Evolutionary conservation across 2,888 invertebrate genomes (phyloP), one percentile per base, ranked within the genome.

Genomic region (Atrina japonica): DNA sequence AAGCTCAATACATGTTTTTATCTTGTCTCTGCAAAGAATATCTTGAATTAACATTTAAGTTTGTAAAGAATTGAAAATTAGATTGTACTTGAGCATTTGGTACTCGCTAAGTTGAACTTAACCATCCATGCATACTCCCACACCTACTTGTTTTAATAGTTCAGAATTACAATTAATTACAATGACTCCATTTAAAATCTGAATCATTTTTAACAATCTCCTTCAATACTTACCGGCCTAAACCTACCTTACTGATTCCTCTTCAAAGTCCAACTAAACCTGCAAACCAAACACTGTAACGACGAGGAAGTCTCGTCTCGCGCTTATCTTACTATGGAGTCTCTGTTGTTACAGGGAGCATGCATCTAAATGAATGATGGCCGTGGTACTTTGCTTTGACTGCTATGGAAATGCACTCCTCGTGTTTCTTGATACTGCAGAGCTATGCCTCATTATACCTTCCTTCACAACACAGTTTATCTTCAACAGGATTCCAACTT

Each of bases 301-400:
- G 35, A 11, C 35, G 35, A 35, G 35, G 6, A 35, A 35, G 11
- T 11, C 35, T 35, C 35, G 11, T 11, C 35, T 7, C 11, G 11
- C 35, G 11, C 35, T 35, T 35, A 35, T 35, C 35, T 35, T 35
- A 35, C 35, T 35, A 35, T 61, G 53, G 52, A 53, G 64, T 53
- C 43, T 64, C 53, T 25, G 35, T 64, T 64, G 27, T 41, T 41
- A 53, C 41, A 66, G 75, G 74, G 75, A 75, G 75, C 75, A 75
- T 75, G 75, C 75, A 75, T 75, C 75, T 61, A 47, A 47, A 45
- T 40, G 47, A 53, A 43, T 65, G 67, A 61, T 61, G 67, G 67
- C 60, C 43, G 52, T 67, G 67, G 67, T 67, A 67, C 67, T 67
- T 67, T 67, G 67, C 67, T 60, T 60, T 45, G 67, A 67, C 67